phyloP scores from a whole-genome alignment of 2,797 vertebrate genomes.

The Xerus rutilus region DNA sequence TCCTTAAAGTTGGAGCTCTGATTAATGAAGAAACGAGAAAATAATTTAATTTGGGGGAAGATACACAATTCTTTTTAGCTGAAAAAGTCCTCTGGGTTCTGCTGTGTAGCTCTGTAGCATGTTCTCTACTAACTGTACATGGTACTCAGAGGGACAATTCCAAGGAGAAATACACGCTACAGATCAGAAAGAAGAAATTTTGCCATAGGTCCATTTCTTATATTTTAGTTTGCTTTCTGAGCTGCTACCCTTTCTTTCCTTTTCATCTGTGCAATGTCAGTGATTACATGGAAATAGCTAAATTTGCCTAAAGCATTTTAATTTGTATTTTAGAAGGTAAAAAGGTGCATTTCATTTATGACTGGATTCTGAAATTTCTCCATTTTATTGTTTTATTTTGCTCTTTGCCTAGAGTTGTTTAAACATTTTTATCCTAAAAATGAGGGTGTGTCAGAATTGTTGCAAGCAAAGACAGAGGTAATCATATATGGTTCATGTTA shows the following conservation, averaged over 20 bases:
- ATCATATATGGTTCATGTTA: conserved; percentile 47
- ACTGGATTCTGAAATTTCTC: conserved; percentile 48
- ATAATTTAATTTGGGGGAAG: conserved; percentile 48
- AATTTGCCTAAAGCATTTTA: conserved; percentile 55
- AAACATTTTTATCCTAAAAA: conserved; percentile 52
- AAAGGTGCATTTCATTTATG: conserved; percentile 56
- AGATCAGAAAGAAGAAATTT: conserved; percentile 44
- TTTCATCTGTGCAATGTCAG: conserved; percentile 8
- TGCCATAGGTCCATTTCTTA: conserved; percentile 28
- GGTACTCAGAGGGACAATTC: conserved; percentile 15
- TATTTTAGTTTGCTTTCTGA: conserved; percentile 48
- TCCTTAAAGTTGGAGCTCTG: conserved; percentile 49
- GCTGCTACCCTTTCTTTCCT: neutral
- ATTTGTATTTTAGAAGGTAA: conserved; percentile 66
- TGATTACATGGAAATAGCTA: conserved; percentile 45
- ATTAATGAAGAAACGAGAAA: conserved; percentile 56
- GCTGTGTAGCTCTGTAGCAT: neutral
- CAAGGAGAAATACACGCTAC: neutral
- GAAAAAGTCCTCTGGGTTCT: neutral
- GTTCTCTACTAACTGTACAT: neutral
- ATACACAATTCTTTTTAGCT: neutral
- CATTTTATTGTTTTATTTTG: conserved; percentile 62
- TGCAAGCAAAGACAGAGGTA: conserved; percentile 69
- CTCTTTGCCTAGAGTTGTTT: conserved; percentile 57
- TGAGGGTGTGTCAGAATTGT: conserved; percentile 69